Evolutionary conservation across 2,113 vertebrate genomes (phyloP), one percentile per base, ranked within the genome.

Genomic region (Poeciliopsis retropinna): DNA sequence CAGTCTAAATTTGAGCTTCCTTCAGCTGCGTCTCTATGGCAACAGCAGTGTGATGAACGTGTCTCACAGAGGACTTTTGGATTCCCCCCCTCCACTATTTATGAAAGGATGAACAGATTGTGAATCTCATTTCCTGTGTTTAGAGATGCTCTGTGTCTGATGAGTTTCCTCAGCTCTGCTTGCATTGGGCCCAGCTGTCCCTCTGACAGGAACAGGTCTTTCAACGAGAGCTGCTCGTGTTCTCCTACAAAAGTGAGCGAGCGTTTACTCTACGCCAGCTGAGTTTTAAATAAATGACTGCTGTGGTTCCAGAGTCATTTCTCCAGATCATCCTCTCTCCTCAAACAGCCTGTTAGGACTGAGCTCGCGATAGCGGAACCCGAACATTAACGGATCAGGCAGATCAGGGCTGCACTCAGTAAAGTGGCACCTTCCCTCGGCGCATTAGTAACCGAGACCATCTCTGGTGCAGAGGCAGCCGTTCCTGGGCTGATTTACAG

Each of bases 51-150:
- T 66, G 72, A 82, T 83, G 85, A 82, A 30, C 0, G 34, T 9
- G 70, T 80, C 81, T 73, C 27, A 0, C n/a, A 60, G 73, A 25
- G 2, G 66, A 60, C 32, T 64, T 61, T 74, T 74, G 51, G 69
- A 47, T 60, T 27, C 69, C 81, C 54, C n/a, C 19, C 72, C 9
- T 29, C 75, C 68, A 64, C 37, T 47, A 68, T 60, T 87, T 70
- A 79, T 72, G 78, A 82, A 83, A 82, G 77, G 67, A 76, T 71
- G 75, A 67, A 34, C 70, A 68, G 67, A 84, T 88, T 76, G 72
- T 64, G 79, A 81, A 86, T 81, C 3, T 1, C 61, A 80, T 85
- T 87, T 89, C 84, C 84, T 84, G 78, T 92, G 85, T 89, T 88
- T 85, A 86, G 77, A 87, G 79, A 87, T 44, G 77, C 22, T 41